Evolutionary conservation across 2,797 vertebrate species (phyloP), one percentile per base, ranked within the genome.

Genomic region (Adrianichthys oophorus): DNA sequence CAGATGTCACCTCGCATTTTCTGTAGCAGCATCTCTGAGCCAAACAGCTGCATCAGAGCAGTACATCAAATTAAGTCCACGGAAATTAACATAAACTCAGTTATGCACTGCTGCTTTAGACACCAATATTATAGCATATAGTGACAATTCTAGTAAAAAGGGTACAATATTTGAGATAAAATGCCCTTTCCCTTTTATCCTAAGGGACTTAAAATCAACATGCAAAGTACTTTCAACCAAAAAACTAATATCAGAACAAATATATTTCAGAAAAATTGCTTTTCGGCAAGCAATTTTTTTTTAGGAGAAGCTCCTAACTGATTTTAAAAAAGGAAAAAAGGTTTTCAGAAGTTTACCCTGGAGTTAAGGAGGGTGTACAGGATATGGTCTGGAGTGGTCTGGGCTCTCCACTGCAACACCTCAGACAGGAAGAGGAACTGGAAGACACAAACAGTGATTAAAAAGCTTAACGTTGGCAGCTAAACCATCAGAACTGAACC

Each of bases 401-500:
- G 96, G 0, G 96, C 94, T 89, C 97, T 89, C 97, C 97, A 99
- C 75, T 99, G 97, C 65, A 99, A 62, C 65, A 98, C 96, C 85
- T 99, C 96, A 0, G 96, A 98, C 78, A 99, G 92, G 90, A 98
- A 99, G 65, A 98, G 95, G 92, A 98, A 98, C 97, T 98, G 57
- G 10, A 79, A 59, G 8, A 67, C 66, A 77, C 24, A 65, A 64
- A 44, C 26, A 47, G 18, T 12, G 7, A 21, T 15, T 32, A 58
- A 0, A 37, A 41, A 15, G 12, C 24, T 43, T 16, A 18, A 12
- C 10, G 10, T 37, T 10, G 3, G 32, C 32, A 37, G 10, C 10
- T 37, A 37, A 12, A 37, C 10, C 32, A 0, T 37, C 32, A 37
- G 32, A 37, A 12, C 32, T 37, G 2, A 37, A 37, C 32, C 32